Evolutionary conservation across 2,888 invertebrate genomes (phyloP), one percentile per base, ranked within the genome.

Genomic region (Gibbula magus): DNA sequence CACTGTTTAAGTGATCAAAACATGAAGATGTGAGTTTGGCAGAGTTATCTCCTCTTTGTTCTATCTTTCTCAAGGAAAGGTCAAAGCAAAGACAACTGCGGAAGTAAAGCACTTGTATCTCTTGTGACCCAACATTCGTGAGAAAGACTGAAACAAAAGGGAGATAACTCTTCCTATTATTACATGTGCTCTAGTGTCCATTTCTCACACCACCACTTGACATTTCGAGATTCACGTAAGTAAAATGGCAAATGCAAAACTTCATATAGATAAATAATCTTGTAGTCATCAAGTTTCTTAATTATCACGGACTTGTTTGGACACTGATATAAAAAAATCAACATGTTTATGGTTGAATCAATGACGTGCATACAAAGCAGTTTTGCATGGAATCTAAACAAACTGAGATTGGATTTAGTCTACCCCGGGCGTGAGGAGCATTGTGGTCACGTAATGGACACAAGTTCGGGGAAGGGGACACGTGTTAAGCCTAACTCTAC

Each of bases 1-100:
- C 86, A 84, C 81, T 80, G 75, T 78, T 70, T 67, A 79, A 81
- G 74, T 79, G 77, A 77, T 54, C 29, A 75, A 54, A 75, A 75
- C 52, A 75, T 75, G 35, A 70, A 70, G 70, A 70, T 29, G 70
- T 70, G 70, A 70, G 35, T 35, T 32, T 70, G 35, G 70, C 20
- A 70, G 70, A 35, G 20, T 35, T 70, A n/a, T 25, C 70, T 70
- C 70, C 70, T 35, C 39, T 61, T 70, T 70, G 32, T 18, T 70
- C 35, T 8, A 29, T 35, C 70, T n/a, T 32, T 35, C 18, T 70
- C 18, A 35, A 29, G 16, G 39, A 2, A 39, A 20, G 35, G 29
- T 35, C 70, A 70, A 56, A 20, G n/a, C 3, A 20, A 45, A 56
- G 56, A 56, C 56, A 56, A n/a, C 56, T 56, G 25, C 25, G 56